phyloP scores from a whole-genome alignment of 2,113 vertebrate genomes.

The Charina bottae region DNA sequence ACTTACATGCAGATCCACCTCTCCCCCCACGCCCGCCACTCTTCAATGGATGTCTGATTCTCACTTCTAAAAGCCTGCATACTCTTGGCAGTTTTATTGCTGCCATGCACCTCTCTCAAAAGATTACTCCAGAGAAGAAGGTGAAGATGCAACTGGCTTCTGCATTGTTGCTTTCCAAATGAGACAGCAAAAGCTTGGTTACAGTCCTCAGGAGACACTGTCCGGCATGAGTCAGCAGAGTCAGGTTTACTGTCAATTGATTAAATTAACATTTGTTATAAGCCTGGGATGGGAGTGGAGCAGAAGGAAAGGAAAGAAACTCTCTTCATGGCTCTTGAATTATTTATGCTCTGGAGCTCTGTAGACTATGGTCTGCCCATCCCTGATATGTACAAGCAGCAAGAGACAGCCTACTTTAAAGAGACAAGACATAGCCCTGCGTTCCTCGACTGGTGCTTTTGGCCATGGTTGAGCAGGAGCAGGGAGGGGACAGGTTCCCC shows the following conservation, averaged over 20 bases:
- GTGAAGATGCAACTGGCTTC: slow-evolving; percentile 54
- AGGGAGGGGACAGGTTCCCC: neutral
- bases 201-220: slow-evolving; percentile 76
- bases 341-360: slow-evolving; percentile 78
- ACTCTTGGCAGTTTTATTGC: rapidly evolving
- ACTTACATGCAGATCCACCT: neutral
- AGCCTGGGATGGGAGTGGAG: slow-evolving; percentile 69
- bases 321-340: slow-evolving; percentile 76
- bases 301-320: slow-evolving; percentile 61
- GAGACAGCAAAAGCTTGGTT: slow-evolving; percentile 80
- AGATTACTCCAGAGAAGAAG: slow-evolving; percentile 46
- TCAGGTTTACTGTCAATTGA: slow-evolving; percentile 93
- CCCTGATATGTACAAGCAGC: slow-evolving; percentile 40
- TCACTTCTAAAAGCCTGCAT: neutral
- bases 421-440: slow-evolving; percentile 36
- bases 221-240: slow-evolving; percentile 93
- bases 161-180: slow-evolving; percentile 70
- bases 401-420: slow-evolving; percentile 34
- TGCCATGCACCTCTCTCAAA: neutral
- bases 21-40: neutral
- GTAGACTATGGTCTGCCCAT: slow-evolving; percentile 48
- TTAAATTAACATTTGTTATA: slow-evolving; percentile 98
- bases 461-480: neutral
- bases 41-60: neutral
- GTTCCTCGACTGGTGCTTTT: neutral